These are phyloP conservation scores for Julus scanicus DNA, from an alignment of 2,888 invertebrate species.

Conservation along the genomic window DNA sequence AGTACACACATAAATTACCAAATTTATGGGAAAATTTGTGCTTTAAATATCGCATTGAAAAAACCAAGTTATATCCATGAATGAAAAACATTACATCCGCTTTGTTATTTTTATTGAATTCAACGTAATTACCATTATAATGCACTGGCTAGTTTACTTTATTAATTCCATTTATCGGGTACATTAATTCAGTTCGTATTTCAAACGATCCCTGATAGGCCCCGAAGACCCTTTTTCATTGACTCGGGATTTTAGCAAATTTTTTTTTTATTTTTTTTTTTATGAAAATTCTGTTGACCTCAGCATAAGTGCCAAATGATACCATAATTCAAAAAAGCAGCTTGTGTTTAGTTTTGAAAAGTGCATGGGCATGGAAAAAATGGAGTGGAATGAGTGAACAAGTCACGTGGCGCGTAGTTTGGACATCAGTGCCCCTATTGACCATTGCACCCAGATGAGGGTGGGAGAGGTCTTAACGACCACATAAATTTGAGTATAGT, in stretches of 20 bases:
- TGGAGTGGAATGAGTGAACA: neutral
- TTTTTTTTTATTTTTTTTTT: too few species aligned
- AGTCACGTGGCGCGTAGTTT: neutral
- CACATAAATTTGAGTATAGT: neutral
- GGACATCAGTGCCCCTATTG: conserved; percentile 8
- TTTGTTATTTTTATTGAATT: neutral
- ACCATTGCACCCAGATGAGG: neutral
- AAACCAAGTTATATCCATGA: neutral
- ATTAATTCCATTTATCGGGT: neutral
- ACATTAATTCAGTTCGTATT: neutral
- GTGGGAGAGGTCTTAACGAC: neutral
- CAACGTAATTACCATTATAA: neutral
- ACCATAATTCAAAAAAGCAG: neutral
- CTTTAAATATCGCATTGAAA: neutral
- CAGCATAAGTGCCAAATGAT: neutral
- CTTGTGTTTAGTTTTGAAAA: neutral
- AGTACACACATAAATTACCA: neutral
- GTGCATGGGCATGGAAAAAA: neutral
- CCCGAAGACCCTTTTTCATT: neutral
- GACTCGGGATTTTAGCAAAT: neutral
- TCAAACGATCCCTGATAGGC: neutral
- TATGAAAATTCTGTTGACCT: neutral
- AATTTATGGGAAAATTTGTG: neutral
- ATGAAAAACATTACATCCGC: neutral
- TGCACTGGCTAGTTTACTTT: neutral